Evolutionary conservation across 2,888 invertebrate species (phyloP), one percentile per base, ranked within the genome.

Genomic region (Brenthis hecate): DNA sequence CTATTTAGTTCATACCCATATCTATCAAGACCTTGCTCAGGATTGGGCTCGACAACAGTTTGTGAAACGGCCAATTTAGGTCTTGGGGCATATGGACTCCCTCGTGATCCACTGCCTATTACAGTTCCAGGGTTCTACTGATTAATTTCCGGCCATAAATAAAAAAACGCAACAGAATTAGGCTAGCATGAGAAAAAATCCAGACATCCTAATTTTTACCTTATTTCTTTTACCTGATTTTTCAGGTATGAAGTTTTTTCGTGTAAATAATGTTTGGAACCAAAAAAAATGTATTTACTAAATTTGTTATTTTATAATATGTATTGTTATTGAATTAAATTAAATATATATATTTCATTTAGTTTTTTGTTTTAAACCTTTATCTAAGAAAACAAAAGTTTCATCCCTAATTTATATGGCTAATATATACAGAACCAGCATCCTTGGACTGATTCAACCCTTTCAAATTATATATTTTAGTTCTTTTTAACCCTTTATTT

Each of bases 61-160:
- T 76, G 74, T 53, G 74, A 76, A 43, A n/a, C 65, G 1, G 71
- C 74, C 14, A 75, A 74, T 65, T 50, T 69, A 11, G 69, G 68
- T 13, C 58, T 65, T 23, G 56, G 28, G 23, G 47, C 56, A 47
- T 63, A 56, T 48, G 32, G 51, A 47, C 3, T 47, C 6, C 28
- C 4, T 23, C 19, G n/a, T 14, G 23, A 48, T 62, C 43, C 13
- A 64, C 74, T 13, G 57, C 6, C 63, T 76, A 75, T 76, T 79
- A 74, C 61, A 78, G 78, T 16, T 53, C 5, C 16, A n/a, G n/a
- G 51, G n/a, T 53, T 51, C 13, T 16, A n/a, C 51, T 51, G 36
- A 43, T 11, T 43, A 11, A 11, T 43, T 43, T 43, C 11, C 36
- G 11, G 11, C 11, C 0, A 43, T 3, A 8, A 8, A 43, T 11